These are phyloP conservation scores for Neotoxoptera formosana DNA, from an alignment of 1,140 invertebrate genomes.

Conservation along the genomic window DNA sequence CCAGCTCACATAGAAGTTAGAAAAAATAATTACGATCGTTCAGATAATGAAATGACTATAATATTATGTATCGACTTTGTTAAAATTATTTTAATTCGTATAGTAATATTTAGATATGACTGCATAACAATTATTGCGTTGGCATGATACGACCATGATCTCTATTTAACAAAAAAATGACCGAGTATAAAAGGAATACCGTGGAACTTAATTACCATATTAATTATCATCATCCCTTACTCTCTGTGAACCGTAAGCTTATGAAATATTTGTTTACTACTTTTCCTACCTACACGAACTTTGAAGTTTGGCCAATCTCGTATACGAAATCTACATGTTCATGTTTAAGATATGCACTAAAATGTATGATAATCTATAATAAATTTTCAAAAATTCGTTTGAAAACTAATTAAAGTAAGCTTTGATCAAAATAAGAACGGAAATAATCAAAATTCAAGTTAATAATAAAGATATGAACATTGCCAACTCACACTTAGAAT, in stretches of 20 bases:
- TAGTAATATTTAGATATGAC: background rate
- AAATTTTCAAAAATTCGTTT: background rate
- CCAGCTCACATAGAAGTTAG: background rate
- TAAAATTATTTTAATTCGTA: background rate
- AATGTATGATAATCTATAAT: background rate
- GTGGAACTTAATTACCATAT: background rate
- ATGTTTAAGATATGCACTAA: background rate
- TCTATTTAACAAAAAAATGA: background rate
- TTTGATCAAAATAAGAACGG: background rate
- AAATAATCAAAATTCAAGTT: background rate
- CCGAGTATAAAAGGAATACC: background rate
- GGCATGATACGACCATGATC: background rate
- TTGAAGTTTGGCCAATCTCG: background rate
- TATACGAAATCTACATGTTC: background rate
- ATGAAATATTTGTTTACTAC: background rate
- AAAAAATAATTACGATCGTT: background rate
- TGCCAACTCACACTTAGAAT: no score
- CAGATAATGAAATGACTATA: background rate
- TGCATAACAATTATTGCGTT: background rate
- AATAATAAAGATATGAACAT: background rate
- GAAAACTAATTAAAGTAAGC: background rate
- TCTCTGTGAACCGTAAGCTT: background rate
- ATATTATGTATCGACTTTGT: background rate
- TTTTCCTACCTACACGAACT: background rate
- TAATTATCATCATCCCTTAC: background rate